phyloP scores from a whole-genome alignment of 2,113 vertebrate genomes.

The Chinchilla lanigera region DNA sequence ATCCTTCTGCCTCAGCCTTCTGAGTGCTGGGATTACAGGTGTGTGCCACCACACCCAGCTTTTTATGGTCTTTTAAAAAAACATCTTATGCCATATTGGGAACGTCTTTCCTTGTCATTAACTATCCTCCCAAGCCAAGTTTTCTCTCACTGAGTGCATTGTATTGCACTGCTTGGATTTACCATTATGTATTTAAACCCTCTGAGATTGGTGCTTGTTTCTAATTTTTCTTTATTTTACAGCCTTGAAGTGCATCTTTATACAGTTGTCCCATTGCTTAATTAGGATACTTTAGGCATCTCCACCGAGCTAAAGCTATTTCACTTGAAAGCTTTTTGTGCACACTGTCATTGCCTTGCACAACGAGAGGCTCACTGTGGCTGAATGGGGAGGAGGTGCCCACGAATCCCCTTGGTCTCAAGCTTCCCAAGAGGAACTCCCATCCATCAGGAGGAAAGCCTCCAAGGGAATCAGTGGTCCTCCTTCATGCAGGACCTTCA shows the following conservation, averaged over 20 bases:
- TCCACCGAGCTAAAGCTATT: background rate
- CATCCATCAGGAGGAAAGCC: background rate
- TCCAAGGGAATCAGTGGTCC: rapidly evolving
- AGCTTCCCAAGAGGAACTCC: background rate
- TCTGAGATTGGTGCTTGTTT: background rate
- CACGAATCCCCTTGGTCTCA: background rate
- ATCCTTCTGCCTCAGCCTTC: too few species aligned
- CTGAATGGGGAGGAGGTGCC: background rate
- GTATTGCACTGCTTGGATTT: background rate
- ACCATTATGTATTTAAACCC: background rate
- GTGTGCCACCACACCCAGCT: too few species aligned
- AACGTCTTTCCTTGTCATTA: background rate
- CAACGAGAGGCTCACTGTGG: background rate
- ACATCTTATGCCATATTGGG: background rate
- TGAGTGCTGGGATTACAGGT: too few species aligned
- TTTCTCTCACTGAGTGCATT: background rate
- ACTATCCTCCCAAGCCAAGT: background rate
- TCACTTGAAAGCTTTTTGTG: background rate
- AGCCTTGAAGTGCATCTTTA: background rate
- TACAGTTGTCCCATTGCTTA: background rate
- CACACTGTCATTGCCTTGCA: rapidly evolving
- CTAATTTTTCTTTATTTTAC: background rate
- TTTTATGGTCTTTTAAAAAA: background rate
- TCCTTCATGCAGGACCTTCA: background rate
- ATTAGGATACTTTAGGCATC: background rate